phyloP scores from a whole-genome alignment of 1,140 invertebrate genomes.

The Drosophila sulfurigaster region DNA sequence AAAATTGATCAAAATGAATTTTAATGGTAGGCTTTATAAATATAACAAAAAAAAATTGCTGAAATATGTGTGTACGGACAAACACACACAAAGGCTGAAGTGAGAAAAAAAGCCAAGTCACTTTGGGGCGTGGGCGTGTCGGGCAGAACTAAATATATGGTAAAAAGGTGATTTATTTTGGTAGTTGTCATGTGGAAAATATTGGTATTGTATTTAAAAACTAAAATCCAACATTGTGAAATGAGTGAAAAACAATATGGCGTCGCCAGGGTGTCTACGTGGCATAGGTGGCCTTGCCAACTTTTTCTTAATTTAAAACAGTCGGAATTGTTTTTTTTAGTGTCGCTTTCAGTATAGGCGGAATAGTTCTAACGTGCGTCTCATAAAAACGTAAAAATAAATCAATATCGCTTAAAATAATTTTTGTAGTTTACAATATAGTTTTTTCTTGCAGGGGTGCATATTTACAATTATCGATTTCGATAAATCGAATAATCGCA shows the following conservation, averaged over 20 bases:
- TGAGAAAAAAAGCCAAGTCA: constrained; percentile 33
- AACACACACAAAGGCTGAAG: constrained; percentile 17
- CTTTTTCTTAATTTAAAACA: constrained; percentile 32
- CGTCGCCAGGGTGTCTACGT: constrained; percentile 54
- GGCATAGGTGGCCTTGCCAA: constrained; percentile 51
- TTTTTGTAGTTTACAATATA: constrained; percentile 7
- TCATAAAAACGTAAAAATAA: constrained; percentile 8
- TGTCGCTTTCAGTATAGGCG: neutral
- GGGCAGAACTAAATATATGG: constrained; percentile 33
- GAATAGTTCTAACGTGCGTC: constrained; percentile 22
- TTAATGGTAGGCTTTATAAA: constrained; percentile 27
- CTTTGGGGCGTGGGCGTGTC: constrained; percentile 55
- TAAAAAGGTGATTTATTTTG: constrained; percentile 37
- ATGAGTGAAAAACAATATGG: constrained; percentile 65
- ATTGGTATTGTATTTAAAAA: constrained; percentile 36
- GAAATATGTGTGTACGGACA: neutral
- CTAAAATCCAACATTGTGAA: constrained; percentile 39
- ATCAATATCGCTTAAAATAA: constrained; percentile 1
- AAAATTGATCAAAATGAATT: constrained; percentile 28
- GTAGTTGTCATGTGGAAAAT: constrained; percentile 41
- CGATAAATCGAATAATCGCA: constrained; percentile 25
- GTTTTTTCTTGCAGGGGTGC: constrained; percentile 32
- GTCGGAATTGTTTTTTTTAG: constrained; percentile 6
- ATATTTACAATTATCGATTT: constrained; percentile 40
- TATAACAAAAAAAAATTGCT: constrained; percentile 12